phyloP scores from a whole-genome alignment of 2,113 vertebrate species.

The Cyphomyrus discorhynchus region DNA sequence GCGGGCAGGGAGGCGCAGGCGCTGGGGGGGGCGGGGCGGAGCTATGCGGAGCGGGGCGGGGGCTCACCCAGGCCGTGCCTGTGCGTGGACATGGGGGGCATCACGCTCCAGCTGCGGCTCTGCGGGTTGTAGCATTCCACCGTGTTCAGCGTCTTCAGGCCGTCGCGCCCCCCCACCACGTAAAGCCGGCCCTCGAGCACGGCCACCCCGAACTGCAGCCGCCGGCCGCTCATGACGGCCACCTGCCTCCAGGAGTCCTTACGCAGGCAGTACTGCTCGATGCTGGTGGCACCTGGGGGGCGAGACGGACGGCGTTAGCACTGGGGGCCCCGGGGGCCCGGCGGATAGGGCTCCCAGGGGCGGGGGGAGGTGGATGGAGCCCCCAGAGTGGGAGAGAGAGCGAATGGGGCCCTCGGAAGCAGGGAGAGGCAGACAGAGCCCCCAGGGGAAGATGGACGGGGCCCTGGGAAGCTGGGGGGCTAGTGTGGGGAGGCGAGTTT shows the following conservation, averaged over 20 bases:
- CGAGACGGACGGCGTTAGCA: background rate
- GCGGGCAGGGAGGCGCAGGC: too few species aligned
- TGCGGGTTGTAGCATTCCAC: constrained; percentile 96
- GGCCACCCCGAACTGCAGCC: constrained; percentile 89
- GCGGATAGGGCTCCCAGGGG: background rate
- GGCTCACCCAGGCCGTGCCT: constrained; percentile 84
- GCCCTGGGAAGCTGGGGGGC: too few species aligned
- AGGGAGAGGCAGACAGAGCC: too few species aligned
- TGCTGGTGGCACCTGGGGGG: constrained; percentile 83
- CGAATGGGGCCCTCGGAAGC: background rate
- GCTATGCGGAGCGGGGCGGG: too few species aligned
- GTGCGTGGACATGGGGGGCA: constrained; percentile 97
- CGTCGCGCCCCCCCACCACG: constrained; percentile 91
- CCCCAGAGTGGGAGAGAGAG: too few species aligned
- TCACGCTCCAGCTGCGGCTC: constrained; percentile 91
- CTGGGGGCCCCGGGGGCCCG: background rate
- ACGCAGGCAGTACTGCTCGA: constrained; percentile 94
- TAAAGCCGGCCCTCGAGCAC: constrained; percentile 88
- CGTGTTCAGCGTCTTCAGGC: constrained; percentile 92
- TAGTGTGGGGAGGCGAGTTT: background rate
- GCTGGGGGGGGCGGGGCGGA: background rate
- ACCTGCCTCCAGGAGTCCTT: constrained; percentile 89
- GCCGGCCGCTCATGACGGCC: constrained; percentile 90
- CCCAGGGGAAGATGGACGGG: too few species aligned
- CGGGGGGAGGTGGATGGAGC: too few species aligned